phyloP scores from a whole-genome alignment of 2,113 vertebrate genomes.

The Otolemur garnettii region DNA sequence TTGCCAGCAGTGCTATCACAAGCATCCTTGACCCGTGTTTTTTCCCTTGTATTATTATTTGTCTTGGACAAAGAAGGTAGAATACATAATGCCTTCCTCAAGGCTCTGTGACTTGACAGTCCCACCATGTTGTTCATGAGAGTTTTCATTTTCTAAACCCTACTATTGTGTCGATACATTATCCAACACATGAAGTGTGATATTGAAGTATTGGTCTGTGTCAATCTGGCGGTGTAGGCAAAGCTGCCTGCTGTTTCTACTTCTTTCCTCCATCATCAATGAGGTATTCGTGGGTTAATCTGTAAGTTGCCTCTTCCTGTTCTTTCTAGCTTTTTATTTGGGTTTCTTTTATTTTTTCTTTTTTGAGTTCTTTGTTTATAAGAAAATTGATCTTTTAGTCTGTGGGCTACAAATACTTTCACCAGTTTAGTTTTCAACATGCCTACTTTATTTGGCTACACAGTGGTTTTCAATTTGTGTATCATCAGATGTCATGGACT shows the following conservation, averaged over 20 bases:
- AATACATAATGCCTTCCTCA: background rate
- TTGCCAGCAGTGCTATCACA: background rate
- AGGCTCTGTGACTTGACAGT: no score
- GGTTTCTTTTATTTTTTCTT: background rate
- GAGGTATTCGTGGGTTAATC: background rate
- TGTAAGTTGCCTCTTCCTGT: background rate
- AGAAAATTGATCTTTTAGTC: background rate
- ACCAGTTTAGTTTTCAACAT: background rate
- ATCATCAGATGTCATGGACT: background rate
- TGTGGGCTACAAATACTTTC: background rate
- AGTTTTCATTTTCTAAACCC: background rate
- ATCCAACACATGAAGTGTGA: no score
- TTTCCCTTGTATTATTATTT: background rate
- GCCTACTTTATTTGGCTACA: background rate
- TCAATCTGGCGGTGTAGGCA: background rate
- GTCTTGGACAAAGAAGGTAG: background rate
- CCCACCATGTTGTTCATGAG: background rate
- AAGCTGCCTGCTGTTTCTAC: background rate
- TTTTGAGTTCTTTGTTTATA: background rate
- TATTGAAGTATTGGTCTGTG: background rate
- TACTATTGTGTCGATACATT: no score
- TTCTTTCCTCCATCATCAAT: background rate
- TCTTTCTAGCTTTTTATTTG: slow-evolving; percentile 6
- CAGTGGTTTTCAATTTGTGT: background rate
- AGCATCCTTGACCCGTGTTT: background rate